phyloP scores from a whole-genome alignment of 2,888 invertebrate species.

The Aleiodes testaceus region DNA sequence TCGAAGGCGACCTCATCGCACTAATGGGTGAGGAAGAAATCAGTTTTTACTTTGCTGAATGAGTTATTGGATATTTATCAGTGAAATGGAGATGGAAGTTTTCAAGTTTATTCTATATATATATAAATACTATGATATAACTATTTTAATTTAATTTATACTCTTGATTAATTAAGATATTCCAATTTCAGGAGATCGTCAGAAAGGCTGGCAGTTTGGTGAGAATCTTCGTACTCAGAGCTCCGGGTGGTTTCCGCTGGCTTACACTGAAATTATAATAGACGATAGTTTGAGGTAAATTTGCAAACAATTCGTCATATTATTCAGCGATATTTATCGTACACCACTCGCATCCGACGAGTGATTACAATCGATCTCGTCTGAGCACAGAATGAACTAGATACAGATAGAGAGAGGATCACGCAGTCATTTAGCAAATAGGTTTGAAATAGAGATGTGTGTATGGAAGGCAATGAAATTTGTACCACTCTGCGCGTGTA shows the following conservation, averaged over 20 bases:
- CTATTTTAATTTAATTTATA: not conserved
- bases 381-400: not conserved
- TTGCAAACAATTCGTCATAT: not conserved
- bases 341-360: conserved; percentile 17
- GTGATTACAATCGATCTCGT: conserved; percentile 23
- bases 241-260: conserved; percentile 95
- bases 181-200: conserved; percentile 80
- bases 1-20: conserved; percentile 91
- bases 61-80: not conserved
- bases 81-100: not conserved
- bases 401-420: conserved; percentile 15
- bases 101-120: too few species aligned
- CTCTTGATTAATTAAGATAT: not conserved
- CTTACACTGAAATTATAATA: conserved; percentile 89
- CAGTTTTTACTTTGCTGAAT: not conserved
- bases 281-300: conserved; percentile 80
- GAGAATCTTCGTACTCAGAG: conserved; percentile 93
- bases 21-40: conserved; percentile 78
- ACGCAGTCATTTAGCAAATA: conserved; percentile 22
- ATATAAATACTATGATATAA: not conserved
- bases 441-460: conserved; percentile 36
- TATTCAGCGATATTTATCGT: not conserved
- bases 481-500: conserved; percentile 43
- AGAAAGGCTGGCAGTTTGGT: conserved; percentile 98
- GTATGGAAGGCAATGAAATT: not conserved